Percentiles rank a stretch among this genome's conserved stretches.
Conservation (phyloP, 2,797 vertebrate species). For the Girardinus metallicus region DNA sequence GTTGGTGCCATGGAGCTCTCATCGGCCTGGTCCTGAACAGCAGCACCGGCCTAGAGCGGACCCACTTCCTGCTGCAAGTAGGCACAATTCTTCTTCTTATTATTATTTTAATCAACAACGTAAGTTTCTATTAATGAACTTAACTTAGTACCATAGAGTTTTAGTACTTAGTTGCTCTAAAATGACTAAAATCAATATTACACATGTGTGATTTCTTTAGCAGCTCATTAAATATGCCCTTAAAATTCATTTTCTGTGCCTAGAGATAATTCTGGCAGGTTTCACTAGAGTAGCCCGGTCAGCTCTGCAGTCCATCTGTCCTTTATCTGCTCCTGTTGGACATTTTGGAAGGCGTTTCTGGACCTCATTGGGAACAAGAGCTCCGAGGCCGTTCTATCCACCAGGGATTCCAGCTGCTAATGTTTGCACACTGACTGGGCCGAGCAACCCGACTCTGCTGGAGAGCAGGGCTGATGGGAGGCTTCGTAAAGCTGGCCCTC, state of each 20-base stretch:
- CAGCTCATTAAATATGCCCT: not conserved
- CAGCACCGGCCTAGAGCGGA: conserved; percentile 25
- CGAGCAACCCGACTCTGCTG: conserved; percentile 63
- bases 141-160: not conserved
- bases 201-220: not conserved
- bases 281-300: not conserved
- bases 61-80: conserved; percentile 38
- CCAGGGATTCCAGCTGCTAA: conserved; percentile 47
- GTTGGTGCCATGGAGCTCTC: conserved; percentile 69
- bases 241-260: not conserved
- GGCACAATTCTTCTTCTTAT: not conserved
- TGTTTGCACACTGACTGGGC: conserved; percentile 69
- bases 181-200: not conserved
- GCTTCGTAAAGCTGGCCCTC: conserved; percentile 26
- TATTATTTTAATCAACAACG: not conserved
- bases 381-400: conserved; percentile 38
- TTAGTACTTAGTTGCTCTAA: not conserved
- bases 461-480: conserved; percentile 41
- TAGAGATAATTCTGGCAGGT: not conserved
- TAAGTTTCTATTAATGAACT: not conserved
- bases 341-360: conserved; percentile 3
- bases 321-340: not conserved
- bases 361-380: conserved; percentile 44
- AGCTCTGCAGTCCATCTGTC: not conserved
- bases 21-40: conserved; percentile 62